phyloP scores from a whole-genome alignment of 2,113 vertebrate species.

The Rhynchomys soricoides region DNA sequence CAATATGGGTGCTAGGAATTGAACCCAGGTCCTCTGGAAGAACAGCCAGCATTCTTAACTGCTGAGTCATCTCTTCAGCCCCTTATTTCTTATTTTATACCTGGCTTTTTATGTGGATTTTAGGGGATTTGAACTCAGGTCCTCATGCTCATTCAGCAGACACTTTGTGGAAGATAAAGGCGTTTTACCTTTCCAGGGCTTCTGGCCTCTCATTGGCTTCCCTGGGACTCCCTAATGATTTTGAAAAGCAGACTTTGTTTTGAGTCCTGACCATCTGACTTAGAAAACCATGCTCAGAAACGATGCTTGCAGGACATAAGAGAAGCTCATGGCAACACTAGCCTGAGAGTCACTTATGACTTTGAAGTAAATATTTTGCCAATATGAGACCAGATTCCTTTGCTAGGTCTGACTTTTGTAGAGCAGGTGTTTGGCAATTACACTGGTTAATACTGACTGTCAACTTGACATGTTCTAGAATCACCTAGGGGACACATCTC shows the following conservation, averaged over 20 bases:
- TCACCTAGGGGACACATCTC: neutral
- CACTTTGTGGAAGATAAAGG: no score
- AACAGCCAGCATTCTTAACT: neutral
- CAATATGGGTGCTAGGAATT: neutral
- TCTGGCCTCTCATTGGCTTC: neutral
- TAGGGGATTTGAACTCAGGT: neutral
- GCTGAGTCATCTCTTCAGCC: neutral
- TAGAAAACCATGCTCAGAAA: neutral
- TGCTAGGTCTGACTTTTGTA: neutral
- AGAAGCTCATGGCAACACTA: neutral
- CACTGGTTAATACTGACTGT: neutral
- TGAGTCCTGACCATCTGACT: neutral
- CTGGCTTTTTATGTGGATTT: neutral
- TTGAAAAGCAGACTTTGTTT: neutral
- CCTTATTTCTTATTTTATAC: neutral
- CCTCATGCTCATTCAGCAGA: no score
- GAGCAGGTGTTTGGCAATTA: neutral
- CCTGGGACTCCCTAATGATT: neutral
- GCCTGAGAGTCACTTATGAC: neutral
- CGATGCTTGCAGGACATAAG: rapidly evolving
- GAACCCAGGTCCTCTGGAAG: neutral
- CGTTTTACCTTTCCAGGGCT: neutral
- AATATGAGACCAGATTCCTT: neutral
- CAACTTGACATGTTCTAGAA: neutral
- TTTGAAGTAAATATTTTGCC: neutral